A percentile compares a stretch with the other conserved stretches of the same genome.
Conservation (phyloP, 2,888 invertebrate genomes). For the Cantharis flavilabris region DNA sequence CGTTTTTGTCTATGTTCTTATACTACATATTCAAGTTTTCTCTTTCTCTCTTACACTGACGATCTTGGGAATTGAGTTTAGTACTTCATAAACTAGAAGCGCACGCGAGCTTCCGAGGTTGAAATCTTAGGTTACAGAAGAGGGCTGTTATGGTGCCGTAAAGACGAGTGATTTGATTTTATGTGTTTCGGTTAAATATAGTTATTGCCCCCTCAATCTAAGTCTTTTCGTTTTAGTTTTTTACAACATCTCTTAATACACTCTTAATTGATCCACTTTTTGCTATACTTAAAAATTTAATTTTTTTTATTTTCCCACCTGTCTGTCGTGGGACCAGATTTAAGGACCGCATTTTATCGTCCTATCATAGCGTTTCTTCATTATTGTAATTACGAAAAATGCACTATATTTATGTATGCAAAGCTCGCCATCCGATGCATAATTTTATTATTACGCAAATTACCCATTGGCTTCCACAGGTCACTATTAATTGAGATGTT, state of each 20-base stretch:
- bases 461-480: not conserved
- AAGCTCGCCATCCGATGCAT: not conserved
- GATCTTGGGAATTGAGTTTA: conserved; percentile 54
- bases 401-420: not conserved
- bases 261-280: not conserved
- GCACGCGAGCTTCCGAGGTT: conserved; percentile 57
- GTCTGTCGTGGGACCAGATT: not conserved
- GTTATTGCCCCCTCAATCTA: conserved; percentile 41
- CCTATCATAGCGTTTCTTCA: not conserved
- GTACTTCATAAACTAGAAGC: conserved; percentile 58
- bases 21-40: conserved; percentile 33
- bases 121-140: conserved; percentile 55
- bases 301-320: not conserved
- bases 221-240: conserved; percentile 1
- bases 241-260: not conserved
- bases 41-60: conserved; percentile 26
- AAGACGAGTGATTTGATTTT: conserved; percentile 58
- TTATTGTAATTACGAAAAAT: not conserved
- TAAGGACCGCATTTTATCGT: not conserved
- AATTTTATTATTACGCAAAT: not conserved
- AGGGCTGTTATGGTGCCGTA: conserved; percentile 56
- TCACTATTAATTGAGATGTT: not conserved
- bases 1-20: conserved; percentile 34
- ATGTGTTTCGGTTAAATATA: conserved; percentile 57
- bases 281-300: not conserved